Conservation (phyloP, 2,888 invertebrate species). For the Xestoiulus laeticollis region DNA sequence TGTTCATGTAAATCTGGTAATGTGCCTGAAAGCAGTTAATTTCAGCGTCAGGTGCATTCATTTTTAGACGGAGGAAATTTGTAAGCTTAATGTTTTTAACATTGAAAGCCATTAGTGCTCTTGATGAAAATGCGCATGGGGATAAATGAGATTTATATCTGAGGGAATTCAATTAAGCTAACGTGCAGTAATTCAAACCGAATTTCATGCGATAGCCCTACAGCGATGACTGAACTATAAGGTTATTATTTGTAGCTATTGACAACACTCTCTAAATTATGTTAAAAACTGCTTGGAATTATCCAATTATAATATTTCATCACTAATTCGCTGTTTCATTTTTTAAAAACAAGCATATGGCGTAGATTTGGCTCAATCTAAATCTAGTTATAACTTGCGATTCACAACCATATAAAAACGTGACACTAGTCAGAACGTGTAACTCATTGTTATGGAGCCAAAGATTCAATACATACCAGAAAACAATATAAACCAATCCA, state of each 20-base stretch:
- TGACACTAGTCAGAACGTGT: no score
- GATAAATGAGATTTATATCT: conserved; percentile 10
- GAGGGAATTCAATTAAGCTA: conserved; percentile 26
- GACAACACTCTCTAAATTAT: background rate
- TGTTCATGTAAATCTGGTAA: background rate
- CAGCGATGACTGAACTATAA: background rate
- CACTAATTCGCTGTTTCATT: background rate
- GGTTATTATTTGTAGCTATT: background rate
- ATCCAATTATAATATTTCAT: background rate
- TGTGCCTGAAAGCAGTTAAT: background rate
- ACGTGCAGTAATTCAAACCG: conserved; percentile 26
- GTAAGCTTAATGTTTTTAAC: conserved; percentile 15
- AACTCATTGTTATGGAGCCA: no score
- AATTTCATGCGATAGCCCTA: conserved; percentile 3
- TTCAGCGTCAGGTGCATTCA: background rate
- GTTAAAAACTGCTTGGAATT: background rate
- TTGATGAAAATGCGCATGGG: conserved; percentile 3
- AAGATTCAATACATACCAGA: no score
- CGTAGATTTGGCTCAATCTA: no score
- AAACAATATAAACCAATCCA: no score
- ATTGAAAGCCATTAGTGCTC: conserved; percentile 17
- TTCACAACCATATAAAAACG: no score
- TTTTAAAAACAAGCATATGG: background rate
- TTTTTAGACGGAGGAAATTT: background rate
- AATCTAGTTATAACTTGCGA: no score